Evolutionary conservation across 2,888 invertebrate species (phyloP).

Genomic region (Bombylius discolor): DNA sequence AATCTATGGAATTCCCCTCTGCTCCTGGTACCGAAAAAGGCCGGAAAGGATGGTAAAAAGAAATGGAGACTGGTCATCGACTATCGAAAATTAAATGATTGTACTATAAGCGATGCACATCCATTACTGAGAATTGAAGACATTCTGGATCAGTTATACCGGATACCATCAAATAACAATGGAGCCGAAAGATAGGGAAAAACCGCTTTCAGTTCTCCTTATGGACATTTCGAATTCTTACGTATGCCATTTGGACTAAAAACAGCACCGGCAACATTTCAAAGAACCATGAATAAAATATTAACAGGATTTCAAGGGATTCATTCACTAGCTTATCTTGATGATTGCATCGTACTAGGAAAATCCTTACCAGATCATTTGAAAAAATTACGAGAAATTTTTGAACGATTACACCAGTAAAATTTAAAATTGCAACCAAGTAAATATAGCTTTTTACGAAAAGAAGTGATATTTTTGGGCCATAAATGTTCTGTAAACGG

Average conservation of each 20-base stretch:
- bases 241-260: not conserved
- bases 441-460: conserved; percentile 17
- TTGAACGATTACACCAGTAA: conserved; percentile 13
- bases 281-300: too few species aligned
- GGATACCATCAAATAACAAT: conserved; percentile 31
- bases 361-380: conserved; percentile 19
- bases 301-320: not conserved
- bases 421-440: conserved; percentile 18
- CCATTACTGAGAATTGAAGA: conserved; percentile 27
- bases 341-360: conserved; percentile 23
- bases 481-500: conserved; percentile 21
- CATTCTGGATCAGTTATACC: conserved; percentile 27
- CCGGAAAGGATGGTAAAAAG: conserved; percentile 15
- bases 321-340: conserved; percentile 19
- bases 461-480: conserved; percentile 14
- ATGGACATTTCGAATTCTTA: conserved; percentile 26
- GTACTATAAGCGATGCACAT: conserved; percentile 25
- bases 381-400: conserved; percentile 14
- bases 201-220: conserved; percentile 26
- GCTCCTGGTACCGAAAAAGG: too few species aligned
- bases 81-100: conserved; percentile 28
- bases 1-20: conserved; percentile 13
- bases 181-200: conserved; percentile 19
- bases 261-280: too few species aligned
- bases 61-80: conserved; percentile 28